A percentile compares a stretch with the other conserved stretches of the same genome.
Evolutionary conservation across 1,140 invertebrate genomes (phyloP).

Genomic region (Gonioctena quinquepunctata): DNA sequence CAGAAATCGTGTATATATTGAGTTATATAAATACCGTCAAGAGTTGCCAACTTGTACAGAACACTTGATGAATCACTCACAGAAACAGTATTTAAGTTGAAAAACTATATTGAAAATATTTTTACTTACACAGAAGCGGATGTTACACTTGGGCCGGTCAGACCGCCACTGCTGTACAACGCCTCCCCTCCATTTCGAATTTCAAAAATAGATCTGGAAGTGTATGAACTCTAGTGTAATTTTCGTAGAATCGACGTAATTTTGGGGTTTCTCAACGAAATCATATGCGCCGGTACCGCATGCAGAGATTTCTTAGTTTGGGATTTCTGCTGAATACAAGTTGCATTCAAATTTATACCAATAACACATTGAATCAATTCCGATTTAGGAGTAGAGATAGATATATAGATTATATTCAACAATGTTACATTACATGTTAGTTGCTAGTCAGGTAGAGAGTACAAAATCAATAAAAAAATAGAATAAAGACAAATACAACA

Average conservation of each 20-base stretch:
- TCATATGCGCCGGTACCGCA: neutral
- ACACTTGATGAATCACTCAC: neutral
- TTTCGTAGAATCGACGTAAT: conserved; percentile 6
- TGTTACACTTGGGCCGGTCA: conserved; percentile 48
- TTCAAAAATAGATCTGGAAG: conserved; percentile 44
- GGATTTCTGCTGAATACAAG: too few species aligned
- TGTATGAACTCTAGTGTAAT: conserved; percentile 31
- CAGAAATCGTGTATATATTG: too few species aligned
- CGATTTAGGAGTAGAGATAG: too few species aligned
- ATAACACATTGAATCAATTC: too few species aligned
- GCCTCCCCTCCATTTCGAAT: conserved; percentile 44
- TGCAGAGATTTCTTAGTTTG: neutral
- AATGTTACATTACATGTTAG: too few species aligned
- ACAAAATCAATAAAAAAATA: too few species aligned
- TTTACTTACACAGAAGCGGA: conserved; percentile 36
- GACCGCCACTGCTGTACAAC: conserved; percentile 43
- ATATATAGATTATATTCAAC: too few species aligned
- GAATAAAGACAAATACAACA: too few species aligned
- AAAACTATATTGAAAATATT: neutral
- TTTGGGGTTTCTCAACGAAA: neutral
- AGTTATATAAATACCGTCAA: too few species aligned
- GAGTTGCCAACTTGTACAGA: neutral
- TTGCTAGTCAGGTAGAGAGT: too few species aligned
- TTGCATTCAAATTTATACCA: too few species aligned
- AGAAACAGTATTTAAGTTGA: neutral